Conservation (phyloP, 2,888 invertebrate species). For the Cartodere bifasciata region DNA sequence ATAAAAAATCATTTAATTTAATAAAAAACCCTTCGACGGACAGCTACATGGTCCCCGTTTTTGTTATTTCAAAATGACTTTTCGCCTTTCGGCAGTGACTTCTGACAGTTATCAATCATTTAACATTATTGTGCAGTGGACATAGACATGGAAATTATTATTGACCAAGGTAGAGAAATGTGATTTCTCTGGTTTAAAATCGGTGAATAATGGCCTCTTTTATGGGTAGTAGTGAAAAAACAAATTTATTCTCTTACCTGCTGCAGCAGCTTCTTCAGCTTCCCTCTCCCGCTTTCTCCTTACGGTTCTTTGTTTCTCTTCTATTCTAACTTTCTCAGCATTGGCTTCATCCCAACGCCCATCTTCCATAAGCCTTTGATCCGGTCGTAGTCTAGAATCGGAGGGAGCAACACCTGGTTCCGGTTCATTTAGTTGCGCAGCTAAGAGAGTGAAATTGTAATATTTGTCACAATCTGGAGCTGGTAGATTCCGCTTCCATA, state of each 20-base stretch:
- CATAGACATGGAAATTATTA: no score
- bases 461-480: constrained; percentile 57
- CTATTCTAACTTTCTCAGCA: constrained; percentile 68
- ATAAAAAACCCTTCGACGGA: no score
- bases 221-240: no score
- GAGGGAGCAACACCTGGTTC: constrained; percentile 89
- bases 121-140: no score
- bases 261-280: constrained; percentile 56
- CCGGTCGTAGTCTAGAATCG: constrained; percentile 77
- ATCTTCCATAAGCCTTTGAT: constrained; percentile 95
- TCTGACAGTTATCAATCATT: no score
- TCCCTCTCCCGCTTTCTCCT: constrained; percentile 68
- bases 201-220: no score
- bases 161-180: no score
- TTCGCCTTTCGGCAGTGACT: no score
- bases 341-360: constrained; percentile 89
- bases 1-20: no score
- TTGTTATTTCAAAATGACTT: no score
- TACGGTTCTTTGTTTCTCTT: constrained; percentile 86
- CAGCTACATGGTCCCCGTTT: no score
- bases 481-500: constrained; percentile 78
- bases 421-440: constrained; percentile 91
- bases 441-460: constrained; percentile 91
- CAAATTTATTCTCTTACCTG: constrained; percentile 31
- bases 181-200: no score